Conservation (phyloP, 2,113 vertebrate genomes). For the Pongo pygmaeus region DNA sequence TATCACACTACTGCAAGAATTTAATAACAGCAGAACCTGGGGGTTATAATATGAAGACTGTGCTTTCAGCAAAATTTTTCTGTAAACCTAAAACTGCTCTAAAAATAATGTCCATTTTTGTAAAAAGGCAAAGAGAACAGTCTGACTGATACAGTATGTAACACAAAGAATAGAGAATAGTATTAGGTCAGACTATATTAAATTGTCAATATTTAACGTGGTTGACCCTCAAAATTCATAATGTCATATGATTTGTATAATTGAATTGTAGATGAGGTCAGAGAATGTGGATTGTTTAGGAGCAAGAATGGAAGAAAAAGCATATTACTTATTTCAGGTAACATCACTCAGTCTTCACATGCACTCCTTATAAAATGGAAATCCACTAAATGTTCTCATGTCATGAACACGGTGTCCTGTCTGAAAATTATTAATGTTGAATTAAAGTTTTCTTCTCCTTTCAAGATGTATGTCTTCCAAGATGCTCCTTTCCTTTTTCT, state of each 20-base stretch:
- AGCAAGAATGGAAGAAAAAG: background rate
- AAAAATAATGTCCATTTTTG: background rate
- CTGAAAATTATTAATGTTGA: background rate
- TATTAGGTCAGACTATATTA: background rate
- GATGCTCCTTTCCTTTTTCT: background rate
- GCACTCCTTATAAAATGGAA: background rate
- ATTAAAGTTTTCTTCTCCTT: constrained; percentile 22
- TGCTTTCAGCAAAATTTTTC: background rate
- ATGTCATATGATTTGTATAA: background rate
- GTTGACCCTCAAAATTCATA: background rate
- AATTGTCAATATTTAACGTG: constrained; percentile 24
- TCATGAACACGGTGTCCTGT: background rate
- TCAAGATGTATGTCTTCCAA: background rate
- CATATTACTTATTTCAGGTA: background rate
- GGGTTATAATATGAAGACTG: background rate
- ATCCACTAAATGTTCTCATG: background rate
- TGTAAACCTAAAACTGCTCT: background rate
- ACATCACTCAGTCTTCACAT: background rate
- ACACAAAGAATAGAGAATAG: background rate
- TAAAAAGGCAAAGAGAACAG: background rate
- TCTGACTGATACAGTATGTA: background rate
- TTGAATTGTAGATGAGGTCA: constrained; percentile 1
- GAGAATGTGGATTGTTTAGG: background rate
- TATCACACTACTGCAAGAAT: background rate
- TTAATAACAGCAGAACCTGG: background rate